Evolutionary conservation across 2,113 vertebrate species (phyloP).

Genomic region (Melanostigma gelatinosum): DNA sequence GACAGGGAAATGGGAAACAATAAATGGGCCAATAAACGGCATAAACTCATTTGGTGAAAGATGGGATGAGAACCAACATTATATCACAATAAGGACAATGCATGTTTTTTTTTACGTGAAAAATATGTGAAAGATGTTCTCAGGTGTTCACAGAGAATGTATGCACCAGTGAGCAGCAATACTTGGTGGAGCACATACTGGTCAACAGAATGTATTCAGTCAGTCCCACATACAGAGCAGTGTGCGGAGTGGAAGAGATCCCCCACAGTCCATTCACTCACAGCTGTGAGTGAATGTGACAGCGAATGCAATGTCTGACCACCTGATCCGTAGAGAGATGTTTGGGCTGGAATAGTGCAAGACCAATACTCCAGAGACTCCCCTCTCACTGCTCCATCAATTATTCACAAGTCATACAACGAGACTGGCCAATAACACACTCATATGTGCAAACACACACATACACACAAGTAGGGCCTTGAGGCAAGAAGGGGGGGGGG

Average conservation of each 20-base stretch:
- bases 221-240: not conserved
- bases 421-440: constrained; percentile 33
- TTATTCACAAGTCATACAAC: constrained; percentile 69
- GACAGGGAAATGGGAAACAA: constrained; percentile 1
- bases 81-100: not conserved
- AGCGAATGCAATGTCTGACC: constrained; percentile 23
- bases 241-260: not conserved
- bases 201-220: not conserved
- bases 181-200: not conserved
- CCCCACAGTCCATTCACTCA: not conserved
- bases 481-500: not conserved
- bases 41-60: not conserved
- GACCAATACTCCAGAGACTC: constrained; percentile 60
- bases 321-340: constrained; percentile 41
- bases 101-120: not conserved
- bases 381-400: constrained; percentile 61
- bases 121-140: not conserved
- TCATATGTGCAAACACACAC: constrained; percentile 6
- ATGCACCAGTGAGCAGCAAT: not conserved
- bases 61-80: not conserved
- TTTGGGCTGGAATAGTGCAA: constrained; percentile 52
- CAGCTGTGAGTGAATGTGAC: constrained; percentile 1
- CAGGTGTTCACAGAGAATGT: not conserved
- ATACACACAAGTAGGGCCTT: not conserved
- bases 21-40: not conserved